A percentile compares a stretch with the other conserved stretches of the same genome.
These are phyloP conservation scores for Semicossyphus pulcher DNA, from an alignment of 2,113 vertebrate genomes.

Conservation along the genomic window DNA sequence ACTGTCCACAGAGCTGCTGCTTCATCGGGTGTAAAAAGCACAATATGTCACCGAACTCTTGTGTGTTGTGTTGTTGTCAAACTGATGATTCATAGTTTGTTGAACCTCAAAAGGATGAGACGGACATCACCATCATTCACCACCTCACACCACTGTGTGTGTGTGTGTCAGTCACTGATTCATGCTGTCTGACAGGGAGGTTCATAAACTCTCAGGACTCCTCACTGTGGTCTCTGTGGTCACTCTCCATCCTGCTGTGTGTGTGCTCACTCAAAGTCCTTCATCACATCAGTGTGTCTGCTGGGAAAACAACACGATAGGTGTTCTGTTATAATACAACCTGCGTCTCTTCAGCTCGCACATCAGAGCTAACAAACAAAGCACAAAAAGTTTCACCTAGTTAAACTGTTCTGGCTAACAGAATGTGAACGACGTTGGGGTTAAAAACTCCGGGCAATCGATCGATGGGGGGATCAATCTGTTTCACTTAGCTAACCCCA, in stretches of 20 bases:
- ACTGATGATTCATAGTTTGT: neutral
- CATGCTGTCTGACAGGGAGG: neutral
- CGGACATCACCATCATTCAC: neutral
- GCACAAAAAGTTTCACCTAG: too few species aligned
- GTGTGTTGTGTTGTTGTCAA: neutral
- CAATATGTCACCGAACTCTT: neutral
- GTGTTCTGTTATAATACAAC: constrained; percentile 1
- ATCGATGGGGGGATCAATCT: too few species aligned
- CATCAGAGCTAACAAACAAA: too few species aligned
- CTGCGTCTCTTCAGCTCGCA: too few species aligned
- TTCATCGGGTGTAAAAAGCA: neutral
- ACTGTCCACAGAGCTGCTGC: too few species aligned
- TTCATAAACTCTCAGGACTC: constrained; percentile 10
- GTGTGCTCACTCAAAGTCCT: neutral
- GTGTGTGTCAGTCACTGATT: constrained; percentile 7
- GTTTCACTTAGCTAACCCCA: too few species aligned
- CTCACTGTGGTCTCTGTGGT: neutral
- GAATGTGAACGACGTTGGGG: too few species aligned
- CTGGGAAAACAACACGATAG: neutral
- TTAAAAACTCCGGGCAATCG: too few species aligned
- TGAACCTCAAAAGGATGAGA: constrained; percentile 7
- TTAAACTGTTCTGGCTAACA: too few species aligned
- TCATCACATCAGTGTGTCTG: constrained; percentile 5
- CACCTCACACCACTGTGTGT: constrained; percentile 7
- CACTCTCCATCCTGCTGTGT: neutral